Evolutionary conservation across 2,888 invertebrate species (phyloP).

Genomic region (Tetrapedia diversipes): DNA sequence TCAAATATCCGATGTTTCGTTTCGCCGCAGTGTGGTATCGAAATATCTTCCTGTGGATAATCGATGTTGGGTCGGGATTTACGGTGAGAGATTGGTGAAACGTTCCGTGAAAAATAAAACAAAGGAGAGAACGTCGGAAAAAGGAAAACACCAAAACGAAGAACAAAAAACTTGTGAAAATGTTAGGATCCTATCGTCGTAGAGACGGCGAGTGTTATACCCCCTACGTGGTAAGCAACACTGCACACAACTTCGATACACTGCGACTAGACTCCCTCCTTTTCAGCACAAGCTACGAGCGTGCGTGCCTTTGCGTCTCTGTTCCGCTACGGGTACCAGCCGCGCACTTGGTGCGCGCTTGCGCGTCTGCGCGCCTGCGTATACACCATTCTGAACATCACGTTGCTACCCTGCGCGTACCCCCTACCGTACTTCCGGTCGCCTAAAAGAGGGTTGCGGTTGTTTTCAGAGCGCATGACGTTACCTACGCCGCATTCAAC

Average conservation of each 20-base stretch:
- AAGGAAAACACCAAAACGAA: constrained; percentile 32
- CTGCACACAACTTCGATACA: constrained; percentile 73
- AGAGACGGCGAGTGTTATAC: constrained; percentile 77
- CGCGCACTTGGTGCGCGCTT: not conserved
- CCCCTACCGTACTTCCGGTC: not conserved
- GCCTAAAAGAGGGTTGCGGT: constrained; percentile 46
- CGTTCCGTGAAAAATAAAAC: not conserved
- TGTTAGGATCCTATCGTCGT: constrained; percentile 60
- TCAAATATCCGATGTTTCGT: not conserved
- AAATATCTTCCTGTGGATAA: not conserved
- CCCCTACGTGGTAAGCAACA: constrained; percentile 77
- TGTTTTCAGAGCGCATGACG: constrained; percentile 66
- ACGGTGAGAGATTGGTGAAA: not conserved
- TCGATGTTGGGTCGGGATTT: not conserved
- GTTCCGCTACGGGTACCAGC: constrained; percentile 1
- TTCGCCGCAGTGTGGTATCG: not conserved
- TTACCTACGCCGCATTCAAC: constrained; percentile 77
- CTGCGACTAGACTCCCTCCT: constrained; percentile 63
- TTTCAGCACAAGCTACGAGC: constrained; percentile 26
- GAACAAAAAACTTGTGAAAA: constrained; percentile 59
- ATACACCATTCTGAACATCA: not conserved
- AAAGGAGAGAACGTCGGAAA: not conserved
- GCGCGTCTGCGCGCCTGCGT: constrained; percentile 29
- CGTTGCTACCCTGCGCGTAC: not conserved
- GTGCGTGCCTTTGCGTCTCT: constrained; percentile 27